Percentiles rank a stretch among this genome's conserved stretches.
Conservation (phyloP, 1,140 invertebrate genomes). For the Nilaparvata lugens region DNA sequence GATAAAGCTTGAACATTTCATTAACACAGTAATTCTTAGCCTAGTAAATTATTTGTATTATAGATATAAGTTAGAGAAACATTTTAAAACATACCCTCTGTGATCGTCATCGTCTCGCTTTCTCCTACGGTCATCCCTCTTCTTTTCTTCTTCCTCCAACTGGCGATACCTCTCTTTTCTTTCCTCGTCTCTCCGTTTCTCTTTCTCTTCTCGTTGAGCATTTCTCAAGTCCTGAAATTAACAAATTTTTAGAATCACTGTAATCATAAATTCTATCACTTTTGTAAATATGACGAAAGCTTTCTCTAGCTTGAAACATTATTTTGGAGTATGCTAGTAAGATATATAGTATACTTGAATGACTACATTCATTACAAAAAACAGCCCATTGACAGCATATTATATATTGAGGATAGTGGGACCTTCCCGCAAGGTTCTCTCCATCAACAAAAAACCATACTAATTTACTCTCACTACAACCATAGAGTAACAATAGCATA, state of each 20-base stretch:
- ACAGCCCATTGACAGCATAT: too few relatives aligned
- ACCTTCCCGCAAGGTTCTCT: too few relatives aligned
- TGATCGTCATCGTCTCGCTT: conserved; percentile 13
- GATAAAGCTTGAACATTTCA: too few relatives aligned
- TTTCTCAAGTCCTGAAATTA: conserved; percentile 17
- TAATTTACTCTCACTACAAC: too few relatives aligned
- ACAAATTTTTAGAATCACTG: background rate
- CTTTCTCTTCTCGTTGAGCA: conserved; percentile 26
- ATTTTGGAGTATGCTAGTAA: background rate
- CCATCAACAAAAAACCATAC: too few relatives aligned
- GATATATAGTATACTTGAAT: background rate
- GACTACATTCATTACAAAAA: too few relatives aligned
- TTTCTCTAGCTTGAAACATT: background rate
- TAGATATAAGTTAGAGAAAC: background rate
- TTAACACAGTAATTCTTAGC: too few relatives aligned
- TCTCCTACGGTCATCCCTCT: conserved; percentile 14
- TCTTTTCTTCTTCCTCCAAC: conserved; percentile 18
- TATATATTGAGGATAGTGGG: too few relatives aligned
- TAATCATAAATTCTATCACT: background rate
- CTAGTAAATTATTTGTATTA: too few relatives aligned
- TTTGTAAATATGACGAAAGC: background rate
- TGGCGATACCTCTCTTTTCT: conserved; percentile 20
- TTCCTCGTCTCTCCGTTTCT: conserved; percentile 24
- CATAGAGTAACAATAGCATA: too few relatives aligned
- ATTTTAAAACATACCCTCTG: background rate